Evolutionary conservation across 2,797 vertebrate genomes (phyloP).

Genomic region (Kryptolebias ocellatus): DNA sequence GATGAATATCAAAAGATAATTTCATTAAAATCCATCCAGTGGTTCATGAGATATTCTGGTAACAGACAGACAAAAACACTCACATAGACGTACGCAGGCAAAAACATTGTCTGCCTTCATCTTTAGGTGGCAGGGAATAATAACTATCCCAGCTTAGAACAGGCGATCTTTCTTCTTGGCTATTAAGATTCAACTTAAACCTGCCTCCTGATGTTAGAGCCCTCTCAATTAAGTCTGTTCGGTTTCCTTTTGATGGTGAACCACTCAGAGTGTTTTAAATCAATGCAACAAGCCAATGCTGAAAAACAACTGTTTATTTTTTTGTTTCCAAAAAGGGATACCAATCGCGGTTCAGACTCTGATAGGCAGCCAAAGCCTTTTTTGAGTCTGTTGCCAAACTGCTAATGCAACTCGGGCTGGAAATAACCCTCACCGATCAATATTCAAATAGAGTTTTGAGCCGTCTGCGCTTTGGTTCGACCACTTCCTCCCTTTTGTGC

Average conservation of each 20-base stretch:
- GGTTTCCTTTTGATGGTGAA: slow-evolving; percentile 28
- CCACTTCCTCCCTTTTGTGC: slow-evolving; percentile 1
- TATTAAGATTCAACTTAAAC: slow-evolving; percentile 28
- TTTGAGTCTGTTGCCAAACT: slow-evolving; percentile 63
- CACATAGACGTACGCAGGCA: slow-evolving; percentile 27
- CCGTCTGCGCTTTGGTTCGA: slow-evolving; percentile 26
- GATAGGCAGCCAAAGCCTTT: slow-evolving; percentile 52
- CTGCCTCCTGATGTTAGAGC: slow-evolving; percentile 7
- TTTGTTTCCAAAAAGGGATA: slow-evolving; percentile 53
- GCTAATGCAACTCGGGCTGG: slow-evolving; percentile 58
- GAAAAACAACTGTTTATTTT: slow-evolving; percentile 59
- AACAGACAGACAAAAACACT: too few relatives aligned
- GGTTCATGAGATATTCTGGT: too few relatives aligned
- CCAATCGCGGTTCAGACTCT: slow-evolving; percentile 46
- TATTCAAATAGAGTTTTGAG: slow-evolving; percentile 61
- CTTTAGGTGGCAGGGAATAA: not conserved
- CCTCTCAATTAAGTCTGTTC: slow-evolving; percentile 39
- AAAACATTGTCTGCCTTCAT: slow-evolving; percentile 27
- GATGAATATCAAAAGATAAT: too few relatives aligned
- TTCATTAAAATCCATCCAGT: too few relatives aligned
- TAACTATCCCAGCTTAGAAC: slow-evolving; percentile 19
- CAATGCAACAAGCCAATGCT: slow-evolving; percentile 21
- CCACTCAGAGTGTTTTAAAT: slow-evolving; percentile 34
- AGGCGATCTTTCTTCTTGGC: slow-evolving; percentile 25
- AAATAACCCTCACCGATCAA: slow-evolving; percentile 67